A percentile compares a stretch with the other conserved stretches of the same genome.
These are phyloP conservation scores for Pachydiplax longipennis DNA, from an alignment of 2,888 invertebrate species.

Conservation along the genomic window DNA sequence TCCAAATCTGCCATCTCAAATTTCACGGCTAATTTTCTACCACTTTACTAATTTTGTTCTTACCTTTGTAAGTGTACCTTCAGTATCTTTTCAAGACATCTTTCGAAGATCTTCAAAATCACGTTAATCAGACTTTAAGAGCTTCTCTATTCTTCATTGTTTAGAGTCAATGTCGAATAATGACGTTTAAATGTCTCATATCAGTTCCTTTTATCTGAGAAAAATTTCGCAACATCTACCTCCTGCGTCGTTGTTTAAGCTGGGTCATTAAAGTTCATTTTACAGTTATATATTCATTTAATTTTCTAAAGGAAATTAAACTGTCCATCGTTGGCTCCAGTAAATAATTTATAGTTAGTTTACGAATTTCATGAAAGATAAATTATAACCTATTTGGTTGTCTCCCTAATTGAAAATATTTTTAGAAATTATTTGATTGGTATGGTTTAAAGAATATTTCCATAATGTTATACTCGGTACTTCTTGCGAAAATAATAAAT, in stretches of 20 bases:
- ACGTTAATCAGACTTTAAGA: background rate
- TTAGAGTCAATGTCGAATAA: background rate
- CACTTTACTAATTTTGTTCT: background rate
- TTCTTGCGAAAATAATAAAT: too few relatives aligned
- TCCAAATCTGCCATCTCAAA: background rate
- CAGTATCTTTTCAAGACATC: background rate
- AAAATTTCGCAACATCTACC: background rate
- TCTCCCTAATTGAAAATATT: too few relatives aligned
- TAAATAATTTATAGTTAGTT: background rate
- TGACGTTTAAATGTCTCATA: background rate
- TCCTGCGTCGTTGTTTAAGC: background rate
- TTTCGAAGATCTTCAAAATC: background rate
- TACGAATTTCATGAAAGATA: too few relatives aligned
- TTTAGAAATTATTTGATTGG: too few relatives aligned
- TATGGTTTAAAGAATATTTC: too few relatives aligned
- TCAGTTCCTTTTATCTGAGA: background rate
- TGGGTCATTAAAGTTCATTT: background rate
- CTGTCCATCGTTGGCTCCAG: background rate
- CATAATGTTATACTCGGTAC: too few relatives aligned
- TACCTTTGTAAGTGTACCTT: background rate
- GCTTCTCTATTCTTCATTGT: background rate
- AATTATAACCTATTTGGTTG: too few relatives aligned
- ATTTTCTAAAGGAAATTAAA: background rate
- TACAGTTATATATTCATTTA: background rate
- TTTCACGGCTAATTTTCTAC: slow-evolving; percentile 39